Conservation (phyloP, 2,113 vertebrate species). For the Peucedramus taeniatus region DNA sequence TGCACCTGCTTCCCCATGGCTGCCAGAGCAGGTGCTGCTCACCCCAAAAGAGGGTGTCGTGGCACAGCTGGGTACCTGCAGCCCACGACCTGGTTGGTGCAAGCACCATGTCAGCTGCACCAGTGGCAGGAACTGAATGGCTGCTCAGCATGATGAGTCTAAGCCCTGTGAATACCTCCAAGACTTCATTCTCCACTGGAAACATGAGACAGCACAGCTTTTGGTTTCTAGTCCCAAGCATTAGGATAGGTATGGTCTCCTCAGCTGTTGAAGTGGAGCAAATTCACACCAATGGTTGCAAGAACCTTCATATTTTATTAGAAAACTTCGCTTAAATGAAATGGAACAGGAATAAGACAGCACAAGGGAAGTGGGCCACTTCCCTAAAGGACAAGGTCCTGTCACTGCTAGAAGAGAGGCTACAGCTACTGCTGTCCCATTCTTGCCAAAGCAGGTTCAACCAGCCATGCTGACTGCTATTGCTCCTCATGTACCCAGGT, state of each 20-base stretch:
- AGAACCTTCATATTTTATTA: neutral
- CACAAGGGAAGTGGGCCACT: neutral
- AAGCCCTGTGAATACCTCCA: neutral
- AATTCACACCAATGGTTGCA: neutral
- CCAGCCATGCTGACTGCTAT: neutral
- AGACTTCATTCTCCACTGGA: neutral
- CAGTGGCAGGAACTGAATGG: neutral
- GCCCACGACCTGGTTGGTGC: rapidly evolving
- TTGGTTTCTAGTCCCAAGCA: neutral
- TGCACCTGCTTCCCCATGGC: rapidly evolving
- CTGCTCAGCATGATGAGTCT: neutral
- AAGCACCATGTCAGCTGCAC: neutral
- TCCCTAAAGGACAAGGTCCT: neutral
- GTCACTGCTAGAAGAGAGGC: neutral
- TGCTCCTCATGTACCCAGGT: rapidly evolving
- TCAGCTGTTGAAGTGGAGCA: neutral
- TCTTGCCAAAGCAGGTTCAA: neutral
- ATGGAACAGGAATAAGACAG: neutral
- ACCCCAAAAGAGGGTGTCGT: neutral
- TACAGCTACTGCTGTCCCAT: neutral
- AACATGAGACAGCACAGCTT: neutral
- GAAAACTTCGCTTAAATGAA: neutral
- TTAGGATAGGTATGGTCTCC: neutral
- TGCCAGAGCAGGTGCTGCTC: neutral
- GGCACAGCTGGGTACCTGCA: neutral